Percentiles rank a stretch among this genome's conserved stretches.
phyloP scores from a whole-genome alignment of 2,797 vertebrate species.

The Avahi laniger region DNA sequence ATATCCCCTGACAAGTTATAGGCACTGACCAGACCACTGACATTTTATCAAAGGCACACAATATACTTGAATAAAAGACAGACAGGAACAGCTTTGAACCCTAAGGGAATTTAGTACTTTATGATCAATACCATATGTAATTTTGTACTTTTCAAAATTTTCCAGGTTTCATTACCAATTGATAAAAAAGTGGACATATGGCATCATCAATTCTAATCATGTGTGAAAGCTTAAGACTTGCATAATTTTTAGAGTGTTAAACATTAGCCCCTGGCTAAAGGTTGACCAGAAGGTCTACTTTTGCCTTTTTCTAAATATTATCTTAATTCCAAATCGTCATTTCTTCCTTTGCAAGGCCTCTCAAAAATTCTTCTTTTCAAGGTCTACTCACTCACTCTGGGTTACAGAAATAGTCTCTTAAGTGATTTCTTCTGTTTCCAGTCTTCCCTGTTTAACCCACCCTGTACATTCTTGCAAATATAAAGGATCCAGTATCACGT shows the following conservation, averaged over 20 bases:
- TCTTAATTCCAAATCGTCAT: background rate
- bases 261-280: background rate
- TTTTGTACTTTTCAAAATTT: slow-evolving; percentile 53
- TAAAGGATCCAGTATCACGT: background rate
- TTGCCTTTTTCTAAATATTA: background rate
- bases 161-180: slow-evolving; percentile 52
- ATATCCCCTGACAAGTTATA: background rate
- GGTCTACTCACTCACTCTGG: background rate
- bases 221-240: slow-evolving; percentile 31
- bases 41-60: background rate
- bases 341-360: background rate
- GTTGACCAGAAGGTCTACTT: background rate
- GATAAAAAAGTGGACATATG: slow-evolving; percentile 39
- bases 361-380: background rate
- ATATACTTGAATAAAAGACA: background rate
- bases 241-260: slow-evolving; percentile 27
- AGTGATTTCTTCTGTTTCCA: background rate
- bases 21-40: background rate
- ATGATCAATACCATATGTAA: slow-evolving; percentile 36
- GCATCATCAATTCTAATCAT: slow-evolving; percentile 43
- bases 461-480: background rate
- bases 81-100: slow-evolving; percentile 9
- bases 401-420: background rate
- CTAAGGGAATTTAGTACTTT: slow-evolving; percentile 24
- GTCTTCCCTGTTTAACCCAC: background rate